Evolutionary conservation across 2,797 vertebrate species (phyloP), one percentile per base, ranked within the genome.

Genomic region (Taenioides sp.): DNA sequence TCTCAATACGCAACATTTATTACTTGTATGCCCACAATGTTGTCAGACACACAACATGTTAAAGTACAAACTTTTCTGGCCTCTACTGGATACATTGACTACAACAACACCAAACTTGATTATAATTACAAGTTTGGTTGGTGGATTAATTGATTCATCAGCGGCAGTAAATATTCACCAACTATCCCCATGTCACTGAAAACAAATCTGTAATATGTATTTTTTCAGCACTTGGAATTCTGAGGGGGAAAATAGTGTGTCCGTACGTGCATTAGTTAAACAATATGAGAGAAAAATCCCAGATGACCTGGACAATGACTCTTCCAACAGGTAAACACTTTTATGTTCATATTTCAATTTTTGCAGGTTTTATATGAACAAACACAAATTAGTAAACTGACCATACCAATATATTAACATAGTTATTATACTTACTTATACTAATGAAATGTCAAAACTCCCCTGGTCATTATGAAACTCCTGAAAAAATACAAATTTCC

Each of bases 201-300:
- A 10, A 22, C n/a, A 54, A 54, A 22, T 3, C 5, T 57, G 22
- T 31, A 11, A 27, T 16, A 18, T 31, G 43, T 28, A 7, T 65
- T 65, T 61, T 40, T 65, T 69, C 71, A 93, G 82, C 81, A 94
- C 92, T 76, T 93, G 92, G 68, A 92, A 88, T 75, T 91, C 92
- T 71, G 76, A 94, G 76, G 93, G 91, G 0, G 96, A 97, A 40
- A 96, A 95, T 76, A 94, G 92, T 7, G 95, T 96, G 75, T 97
- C 97, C 1, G 98, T 99, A 60, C 94, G 97, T 5, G 95, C 96
- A 0, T 90, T 99, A 81, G 98, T 99, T 62, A 90, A 98, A 85
- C 97, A 98, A 72, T 99, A 98, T 7, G 98, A 99, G 86, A 91
- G 61, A 82, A 85, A 82, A 70, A 3, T 71, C 16, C 76, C 84